Percentiles rank a stretch among this genome's conserved stretches.
phyloP scores from a whole-genome alignment of 2,888 invertebrate species.

The Plebejus anna region DNA sequence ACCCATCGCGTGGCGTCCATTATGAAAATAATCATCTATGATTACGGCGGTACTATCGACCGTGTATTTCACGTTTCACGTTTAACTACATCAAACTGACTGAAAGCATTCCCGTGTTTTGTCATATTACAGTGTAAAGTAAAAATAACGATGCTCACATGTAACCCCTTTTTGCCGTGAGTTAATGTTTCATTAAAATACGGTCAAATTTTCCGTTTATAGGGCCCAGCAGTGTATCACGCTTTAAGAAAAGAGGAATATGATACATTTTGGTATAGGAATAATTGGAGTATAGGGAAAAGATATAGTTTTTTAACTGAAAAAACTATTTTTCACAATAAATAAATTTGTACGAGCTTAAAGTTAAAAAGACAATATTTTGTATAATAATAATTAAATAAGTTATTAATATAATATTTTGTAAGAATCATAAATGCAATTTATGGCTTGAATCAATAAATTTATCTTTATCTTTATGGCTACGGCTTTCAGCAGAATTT shows the following conservation, averaged over 20 bases:
- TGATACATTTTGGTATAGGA: background rate
- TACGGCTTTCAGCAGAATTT: background rate
- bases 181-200: background rate
- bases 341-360: background rate
- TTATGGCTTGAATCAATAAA: background rate
- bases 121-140: conserved; percentile 37
- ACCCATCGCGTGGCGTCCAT: conserved; percentile 17
- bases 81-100: conserved; percentile 6
- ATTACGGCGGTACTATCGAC: conserved; percentile 20
- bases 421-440: background rate
- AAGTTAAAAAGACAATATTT: background rate
- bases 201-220: background rate
- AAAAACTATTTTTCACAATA: background rate
- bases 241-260: background rate
- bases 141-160: conserved; percentile 33
- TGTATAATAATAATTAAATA: too few relatives aligned
- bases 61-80: background rate
- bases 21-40: conserved; percentile 24
- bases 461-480: background rate
- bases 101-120: conserved; percentile 46
- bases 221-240: background rate
- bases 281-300: background rate
- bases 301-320: background rate
- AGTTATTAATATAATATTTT: background rate
- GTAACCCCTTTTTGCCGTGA: background rate